phyloP scores from a whole-genome alignment of 2,888 invertebrate species.

The Exocentrus adspersus region DNA sequence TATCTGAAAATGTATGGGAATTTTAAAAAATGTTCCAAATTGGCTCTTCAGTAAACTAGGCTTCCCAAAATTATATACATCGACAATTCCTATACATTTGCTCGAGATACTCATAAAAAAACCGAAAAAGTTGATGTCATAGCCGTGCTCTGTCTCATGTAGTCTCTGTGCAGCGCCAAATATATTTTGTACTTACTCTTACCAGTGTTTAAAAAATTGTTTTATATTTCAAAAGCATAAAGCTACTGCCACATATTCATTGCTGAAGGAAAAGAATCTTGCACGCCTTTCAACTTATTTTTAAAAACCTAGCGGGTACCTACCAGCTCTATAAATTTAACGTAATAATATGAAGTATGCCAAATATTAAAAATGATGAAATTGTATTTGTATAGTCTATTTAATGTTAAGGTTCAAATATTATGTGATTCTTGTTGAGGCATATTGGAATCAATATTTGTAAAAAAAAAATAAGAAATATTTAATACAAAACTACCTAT shows the following conservation, averaged over 20 bases:
- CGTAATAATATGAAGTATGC: constrained; percentile 39
- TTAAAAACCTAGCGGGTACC: constrained; percentile 40
- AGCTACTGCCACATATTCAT: not conserved
- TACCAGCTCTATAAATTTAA: constrained; percentile 44
- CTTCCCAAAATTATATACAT: too few species aligned
- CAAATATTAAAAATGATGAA: constrained; percentile 45
- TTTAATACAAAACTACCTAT: constrained; percentile 40
- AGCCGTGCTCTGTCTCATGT: too few species aligned
- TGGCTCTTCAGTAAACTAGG: too few species aligned
- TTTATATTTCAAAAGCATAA: too few species aligned
- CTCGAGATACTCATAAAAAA: not conserved
- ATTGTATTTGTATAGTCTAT: constrained; percentile 50
- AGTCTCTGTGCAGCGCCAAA: too few species aligned
- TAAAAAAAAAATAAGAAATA: constrained; percentile 49
- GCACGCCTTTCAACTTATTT: too few species aligned
- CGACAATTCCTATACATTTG: not conserved
- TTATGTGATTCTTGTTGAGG: constrained; percentile 50
- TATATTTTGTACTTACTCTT: too few species aligned
- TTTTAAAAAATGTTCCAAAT: too few species aligned
- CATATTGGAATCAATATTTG: constrained; percentile 50
- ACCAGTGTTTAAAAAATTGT: not conserved
- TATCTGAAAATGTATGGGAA: not conserved
- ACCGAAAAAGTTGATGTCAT: not conserved
- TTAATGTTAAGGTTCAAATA: constrained; percentile 47
- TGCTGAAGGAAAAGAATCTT: too few species aligned